Base-by-base conservation (phyloP, 2,113 vertebrate species). In the Anarrhichthys ocellatus region DNA sequence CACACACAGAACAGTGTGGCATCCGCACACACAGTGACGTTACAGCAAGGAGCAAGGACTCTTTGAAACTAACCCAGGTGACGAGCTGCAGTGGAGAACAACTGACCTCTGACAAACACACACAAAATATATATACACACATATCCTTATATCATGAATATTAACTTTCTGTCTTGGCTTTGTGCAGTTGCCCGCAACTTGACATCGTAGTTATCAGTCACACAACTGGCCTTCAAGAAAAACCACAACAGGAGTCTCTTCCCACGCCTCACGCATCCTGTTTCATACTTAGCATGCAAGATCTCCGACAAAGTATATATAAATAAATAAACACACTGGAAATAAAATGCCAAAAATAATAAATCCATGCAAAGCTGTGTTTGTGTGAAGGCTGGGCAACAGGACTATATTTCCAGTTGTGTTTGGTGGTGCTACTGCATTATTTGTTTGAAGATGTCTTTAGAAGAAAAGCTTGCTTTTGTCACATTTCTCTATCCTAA, bases 1-100 rank as follows among this genome's bases (percentile, higher is more conserved):
- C 95, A 89, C 96, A 95, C 93, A 27, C 54, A 54, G 24, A 24
- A 44, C 64, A 74, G 22, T 54, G 72, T 61, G 63, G 29, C 48
- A 24, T 42, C 10, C 24, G 13, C 71, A 64, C 73, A 71, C 44
- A 65, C 40, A 22, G 75, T 18, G 52, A 77, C 20, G 83, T 87
- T 78, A 85, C 80, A 80, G 78, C 42, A 48, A 79, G 67, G 59
- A 80, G 66, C 79, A 77, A n/a, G 32, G 46, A 54, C 52, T 48
- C 59, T 66, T 67, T 81, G 34, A 73, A 83, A 63, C 56, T 20
- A 40, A 67, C 61, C 76, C 84, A 74, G 76, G 68, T 78, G 73
- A 80, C 75, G 11, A 24, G 22, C 24, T 40, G 44, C 1, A 71
- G 36, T 84, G 79, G 74, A 81, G 73, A 75, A 62, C 76, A 29